Evolutionary conservation across 2,113 vertebrate genomes (phyloP), one percentile per base, ranked within the genome.

Genomic region (Rissa tridactyla): DNA sequence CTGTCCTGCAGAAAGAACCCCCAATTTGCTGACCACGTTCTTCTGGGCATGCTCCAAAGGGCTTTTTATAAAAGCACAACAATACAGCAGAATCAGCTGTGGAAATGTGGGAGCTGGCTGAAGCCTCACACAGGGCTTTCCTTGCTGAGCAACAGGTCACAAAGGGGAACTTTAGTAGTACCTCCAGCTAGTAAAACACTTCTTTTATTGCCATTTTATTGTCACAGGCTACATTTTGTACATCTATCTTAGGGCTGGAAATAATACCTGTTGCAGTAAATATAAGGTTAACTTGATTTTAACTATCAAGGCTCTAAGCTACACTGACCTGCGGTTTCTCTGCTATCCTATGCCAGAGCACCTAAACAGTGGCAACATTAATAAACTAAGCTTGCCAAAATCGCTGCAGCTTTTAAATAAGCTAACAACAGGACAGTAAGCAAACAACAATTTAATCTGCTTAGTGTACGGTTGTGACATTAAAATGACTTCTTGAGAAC

Each of bases 391-490:
- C 32, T 64, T 65, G 46, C 25, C 54, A 55, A 34, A 77, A 47
- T 10, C 51, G n/a, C 71, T 68, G 54, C 36, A 69, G 66, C 44
- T 82, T 72, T 49, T 13, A 89, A 76, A 30, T 9, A 27, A 70
- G 34, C 26, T 14, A 65, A 57, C 1, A 3, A 61, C 10, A 81
- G 40, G 18, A 15, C 44, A 44, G n/a, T 9, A 61, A 51, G 25
- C 51, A 68, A 70, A 76, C 20, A 34, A 52, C 2, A 1, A 26
- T 4, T 75, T 42, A 17, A 82, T 18, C 21, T 51, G 14, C 83
- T 44, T 5, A 34, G 17, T 4, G 20, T 3, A 49, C 0, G 0
- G 32, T 2, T 57, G 36, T 34, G 60, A 65, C 13, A 61, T 30
- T 13, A 36, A 34, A 57, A 73, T 9, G 1, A 15, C 29, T 61